Evolutionary conservation across 1,140 invertebrate species (phyloP).

Genomic region (Nautilus pompilius): DNA sequence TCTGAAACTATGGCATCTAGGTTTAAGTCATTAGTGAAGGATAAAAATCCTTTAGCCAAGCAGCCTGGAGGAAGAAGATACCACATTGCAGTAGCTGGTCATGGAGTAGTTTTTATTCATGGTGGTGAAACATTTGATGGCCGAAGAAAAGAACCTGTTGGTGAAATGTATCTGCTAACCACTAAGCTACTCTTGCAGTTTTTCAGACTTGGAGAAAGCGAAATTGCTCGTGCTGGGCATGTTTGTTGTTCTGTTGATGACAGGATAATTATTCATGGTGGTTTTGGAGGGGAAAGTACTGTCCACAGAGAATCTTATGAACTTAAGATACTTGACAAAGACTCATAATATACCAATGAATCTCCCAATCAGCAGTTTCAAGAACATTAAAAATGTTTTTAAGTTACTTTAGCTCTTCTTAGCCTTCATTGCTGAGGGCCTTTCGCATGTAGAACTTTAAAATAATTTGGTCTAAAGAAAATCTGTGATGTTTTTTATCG

Average conservation of each 20-base stretch:
- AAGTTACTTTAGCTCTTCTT: too few relatives aligned
- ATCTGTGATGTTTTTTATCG: too few relatives aligned
- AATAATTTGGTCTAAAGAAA: too few relatives aligned
- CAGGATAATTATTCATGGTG: constrained; percentile 46
- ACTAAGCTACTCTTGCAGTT: constrained; percentile 24
- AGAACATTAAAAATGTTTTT: too few relatives aligned
- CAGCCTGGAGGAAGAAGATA: constrained; percentile 43
- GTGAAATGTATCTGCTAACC: constrained; percentile 42
- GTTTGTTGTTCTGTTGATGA: constrained; percentile 31
- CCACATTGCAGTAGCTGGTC: constrained; percentile 29
- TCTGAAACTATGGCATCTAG: constrained; percentile 2
- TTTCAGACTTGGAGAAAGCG: constrained; percentile 31
- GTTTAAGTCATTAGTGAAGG: constrained; percentile 9
- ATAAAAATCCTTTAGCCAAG: constrained; percentile 27
- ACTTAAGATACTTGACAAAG: constrained; percentile 18
- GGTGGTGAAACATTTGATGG: constrained; percentile 54
- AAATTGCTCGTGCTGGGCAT: constrained; percentile 40
- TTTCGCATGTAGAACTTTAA: too few relatives aligned
- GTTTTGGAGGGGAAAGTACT: constrained; percentile 26
- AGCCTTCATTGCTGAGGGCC: too few relatives aligned
- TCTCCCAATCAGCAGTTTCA: too few relatives aligned
- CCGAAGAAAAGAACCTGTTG: constrained; percentile 36
- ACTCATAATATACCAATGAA: too few relatives aligned
- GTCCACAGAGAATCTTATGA: constrained; percentile 30
- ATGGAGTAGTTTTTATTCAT: constrained; percentile 38